Evolutionary conservation across 2,888 invertebrate species (phyloP).

Genomic region (Hartigia nigra): DNA sequence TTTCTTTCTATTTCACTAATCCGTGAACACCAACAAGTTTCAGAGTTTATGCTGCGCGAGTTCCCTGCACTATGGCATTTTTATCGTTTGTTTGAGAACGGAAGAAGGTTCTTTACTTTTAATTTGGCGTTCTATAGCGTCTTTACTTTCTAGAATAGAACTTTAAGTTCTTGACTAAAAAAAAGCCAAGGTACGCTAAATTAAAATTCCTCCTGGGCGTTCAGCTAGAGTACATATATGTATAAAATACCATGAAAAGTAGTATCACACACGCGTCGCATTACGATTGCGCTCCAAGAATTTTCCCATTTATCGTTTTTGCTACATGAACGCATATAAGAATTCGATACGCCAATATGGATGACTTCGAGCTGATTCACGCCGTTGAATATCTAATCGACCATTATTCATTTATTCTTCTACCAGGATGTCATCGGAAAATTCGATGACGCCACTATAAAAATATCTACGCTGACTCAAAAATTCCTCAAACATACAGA

Average conservation of each 20-base stretch:
- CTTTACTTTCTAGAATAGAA: background rate
- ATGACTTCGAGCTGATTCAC: slow-evolving; percentile 4
- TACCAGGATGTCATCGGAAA: background rate
- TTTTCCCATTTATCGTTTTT: slow-evolving; percentile 64
- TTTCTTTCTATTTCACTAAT: background rate
- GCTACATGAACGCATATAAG: slow-evolving; percentile 60
- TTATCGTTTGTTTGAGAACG: background rate
- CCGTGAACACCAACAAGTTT: background rate
- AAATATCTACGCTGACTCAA: background rate
- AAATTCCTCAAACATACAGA: background rate
- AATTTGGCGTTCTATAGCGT: background rate
- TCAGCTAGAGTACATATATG: slow-evolving; percentile 29
- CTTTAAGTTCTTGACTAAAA: background rate
- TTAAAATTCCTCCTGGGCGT: slow-evolving; percentile 42
- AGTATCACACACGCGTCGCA: slow-evolving; percentile 35
- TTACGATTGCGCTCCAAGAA: slow-evolving; percentile 62
- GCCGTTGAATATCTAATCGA: slow-evolving; percentile 22
- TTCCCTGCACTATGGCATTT: background rate
- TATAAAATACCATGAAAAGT: slow-evolving; percentile 40
- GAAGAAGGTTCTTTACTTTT: background rate
- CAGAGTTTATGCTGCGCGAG: background rate
- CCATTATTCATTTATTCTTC: slow-evolving; percentile 14
- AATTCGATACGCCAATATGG: slow-evolving; percentile 51
- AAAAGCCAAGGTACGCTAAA: slow-evolving; percentile 28
- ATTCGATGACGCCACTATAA: background rate